Evolutionary conservation across 2,888 invertebrate genomes (phyloP), one percentile per base, ranked within the genome.

Genomic region (Drosophila suboccidentalis): DNA sequence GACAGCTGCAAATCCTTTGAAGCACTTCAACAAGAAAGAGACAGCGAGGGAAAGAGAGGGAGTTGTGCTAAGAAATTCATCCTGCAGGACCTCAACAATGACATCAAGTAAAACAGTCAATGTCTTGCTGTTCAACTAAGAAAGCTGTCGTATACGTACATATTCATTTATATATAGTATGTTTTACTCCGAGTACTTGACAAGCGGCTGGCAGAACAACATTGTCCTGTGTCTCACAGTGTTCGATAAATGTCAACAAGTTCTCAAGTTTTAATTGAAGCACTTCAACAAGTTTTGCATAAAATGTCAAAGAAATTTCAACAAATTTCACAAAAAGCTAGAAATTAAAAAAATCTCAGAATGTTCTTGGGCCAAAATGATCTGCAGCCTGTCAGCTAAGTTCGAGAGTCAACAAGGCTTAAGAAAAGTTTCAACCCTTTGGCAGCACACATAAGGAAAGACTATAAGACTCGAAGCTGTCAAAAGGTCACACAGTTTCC

Each of bases 161-260:
- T 29, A 17, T 38, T 9, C 36, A 19, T 59, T 26, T 22, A 10
- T 49, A 9, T 61, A 34, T 39, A 9, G 32, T 51, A 17, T 44
- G 15, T 41, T 43, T 64, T 13, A 41, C 43, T 32, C 36, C 39
- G 46, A 51, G 54, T 29, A 51, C 54, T 61, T 71, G 54, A 63
- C 53, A 70, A 60, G 65, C 38, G 39, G 39, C 47, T 66, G 58
- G 66, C 50, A 60, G 63, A 44, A 70, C 50, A 38, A 55, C 49
- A 64, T 63, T 68, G 57, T 51, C 54, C 59, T 63, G 57, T 70
- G 64, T 61, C 61, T 22, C 44, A 57, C 36, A 57, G 72, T 87
- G 82, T 87, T 87, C 83, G 75, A 84, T 84, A 73, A 82, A 73
- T 82, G 83, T 84, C 87, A 84, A 82, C 85, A 84, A 87, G 87